phyloP scores from a whole-genome alignment of 2,113 vertebrate species.

The Sinocyclocheilus anshuiensis region DNA sequence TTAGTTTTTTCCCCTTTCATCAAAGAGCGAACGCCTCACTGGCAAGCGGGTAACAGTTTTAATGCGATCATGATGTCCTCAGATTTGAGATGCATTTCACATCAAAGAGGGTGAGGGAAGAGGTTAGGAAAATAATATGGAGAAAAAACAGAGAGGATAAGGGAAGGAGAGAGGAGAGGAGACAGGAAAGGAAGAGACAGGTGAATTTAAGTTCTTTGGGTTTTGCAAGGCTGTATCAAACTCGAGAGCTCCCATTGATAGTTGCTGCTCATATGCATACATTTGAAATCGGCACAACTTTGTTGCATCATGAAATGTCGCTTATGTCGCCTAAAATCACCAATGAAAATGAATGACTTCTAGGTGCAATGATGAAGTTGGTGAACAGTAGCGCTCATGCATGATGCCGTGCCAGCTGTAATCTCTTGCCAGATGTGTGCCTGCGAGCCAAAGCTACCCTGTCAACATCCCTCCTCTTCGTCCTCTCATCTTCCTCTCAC shows the following conservation, averaged over 20 bases:
- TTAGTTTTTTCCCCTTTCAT: conserved; percentile 12
- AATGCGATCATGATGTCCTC: conserved; percentile 27
- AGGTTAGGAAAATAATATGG: conserved; percentile 23
- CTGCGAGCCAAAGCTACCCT: conserved; percentile 24
- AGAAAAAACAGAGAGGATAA: neutral
- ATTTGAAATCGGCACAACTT: neutral
- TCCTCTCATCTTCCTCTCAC: conserved; percentile 18
- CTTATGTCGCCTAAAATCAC: neutral
- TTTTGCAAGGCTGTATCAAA: neutral
- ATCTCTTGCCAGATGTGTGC: conserved; percentile 51
- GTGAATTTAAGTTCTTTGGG: neutral
- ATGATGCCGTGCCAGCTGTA: conserved; percentile 34
- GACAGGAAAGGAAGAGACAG: neutral
- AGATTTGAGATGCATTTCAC: conserved; percentile 39
- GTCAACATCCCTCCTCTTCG: conserved; percentile 21
- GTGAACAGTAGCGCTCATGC: neutral
- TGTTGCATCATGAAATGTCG: neutral
- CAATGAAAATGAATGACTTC: neutral
- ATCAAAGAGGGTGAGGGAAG: conserved; percentile 44
- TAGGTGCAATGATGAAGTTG: neutral
- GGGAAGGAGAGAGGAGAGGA: neutral
- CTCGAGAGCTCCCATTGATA: neutral
- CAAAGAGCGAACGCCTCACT: conserved; percentile 34
- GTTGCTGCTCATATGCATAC: neutral
- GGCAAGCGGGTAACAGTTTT: conserved; percentile 23